These are phyloP conservation scores for Pyralis farinalis DNA, from an alignment of 2,888 invertebrate species.

Conservation along the genomic window DNA sequence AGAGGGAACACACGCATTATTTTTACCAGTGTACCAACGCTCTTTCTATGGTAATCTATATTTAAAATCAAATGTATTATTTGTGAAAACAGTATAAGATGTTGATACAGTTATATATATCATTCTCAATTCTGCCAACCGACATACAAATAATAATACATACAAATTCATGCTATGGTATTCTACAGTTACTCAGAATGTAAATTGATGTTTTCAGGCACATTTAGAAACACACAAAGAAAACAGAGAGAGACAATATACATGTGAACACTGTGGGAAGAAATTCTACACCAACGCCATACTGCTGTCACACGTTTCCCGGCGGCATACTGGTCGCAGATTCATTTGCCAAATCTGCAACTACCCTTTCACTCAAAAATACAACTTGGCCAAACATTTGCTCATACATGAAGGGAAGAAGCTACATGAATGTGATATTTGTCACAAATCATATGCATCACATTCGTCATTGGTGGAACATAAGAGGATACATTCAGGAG, in stretches of 20 bases:
- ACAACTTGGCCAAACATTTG: constrained; percentile 61
- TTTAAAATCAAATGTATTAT: no score
- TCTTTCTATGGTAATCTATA: no score
- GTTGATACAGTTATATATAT: no score
- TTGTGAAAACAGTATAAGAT: no score
- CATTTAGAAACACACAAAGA: constrained; percentile 66
- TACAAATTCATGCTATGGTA: no score
- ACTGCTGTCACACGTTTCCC: constrained; percentile 46
- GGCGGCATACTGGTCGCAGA: constrained; percentile 52
- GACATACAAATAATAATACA: no score
- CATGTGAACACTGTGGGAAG: constrained; percentile 68
- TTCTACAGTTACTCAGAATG: no score
- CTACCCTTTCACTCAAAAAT: constrained; percentile 62
- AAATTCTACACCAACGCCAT: constrained; percentile 61
- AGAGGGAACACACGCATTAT: no score
- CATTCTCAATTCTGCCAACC: no score
- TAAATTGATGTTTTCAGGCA: constrained; percentile 36
- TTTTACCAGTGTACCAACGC: no score
- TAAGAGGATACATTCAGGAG: constrained; percentile 67
- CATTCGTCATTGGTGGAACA: constrained; percentile 55
- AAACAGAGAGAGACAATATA: constrained; percentile 50
- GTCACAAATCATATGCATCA: constrained; percentile 53
- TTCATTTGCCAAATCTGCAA: constrained; percentile 64
- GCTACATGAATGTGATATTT: constrained; percentile 59
- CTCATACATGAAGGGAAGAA: constrained; percentile 63